phyloP scores from a whole-genome alignment of 2,113 vertebrate species.

The Sciurus niger region DNA sequence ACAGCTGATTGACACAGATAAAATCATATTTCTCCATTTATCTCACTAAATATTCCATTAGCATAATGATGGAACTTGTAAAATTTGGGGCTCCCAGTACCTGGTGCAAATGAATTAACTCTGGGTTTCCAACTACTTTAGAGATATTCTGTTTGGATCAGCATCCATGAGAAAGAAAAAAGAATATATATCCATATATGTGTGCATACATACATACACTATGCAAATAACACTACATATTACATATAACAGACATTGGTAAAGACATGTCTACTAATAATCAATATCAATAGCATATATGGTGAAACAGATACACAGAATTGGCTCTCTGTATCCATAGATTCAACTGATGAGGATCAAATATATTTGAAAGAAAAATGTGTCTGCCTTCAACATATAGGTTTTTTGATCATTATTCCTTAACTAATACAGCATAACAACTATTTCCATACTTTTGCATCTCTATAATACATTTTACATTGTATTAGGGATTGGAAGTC shows the following conservation, averaged over 20 bases:
- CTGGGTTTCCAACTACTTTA: constrained; percentile 2
- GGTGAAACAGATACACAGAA: background rate
- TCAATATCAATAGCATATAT: background rate
- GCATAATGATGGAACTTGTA: background rate
- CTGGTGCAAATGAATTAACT: constrained; percentile 11
- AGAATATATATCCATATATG: background rate
- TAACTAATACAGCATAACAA: background rate
- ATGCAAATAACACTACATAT: background rate
- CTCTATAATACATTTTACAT: too few relatives aligned
- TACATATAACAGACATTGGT: background rate
- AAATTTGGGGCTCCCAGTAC: background rate
- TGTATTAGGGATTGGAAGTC: background rate
- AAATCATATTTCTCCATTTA: background rate
- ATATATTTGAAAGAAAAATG: background rate
- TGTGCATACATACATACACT: background rate
- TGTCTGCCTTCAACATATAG: background rate
- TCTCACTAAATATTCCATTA: background rate
- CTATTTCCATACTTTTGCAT: background rate
- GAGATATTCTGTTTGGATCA: background rate
- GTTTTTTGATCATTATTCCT: background rate
- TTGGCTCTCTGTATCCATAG: background rate
- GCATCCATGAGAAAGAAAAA: constrained; percentile 5
- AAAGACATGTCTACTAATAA: background rate
- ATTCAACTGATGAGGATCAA: background rate
- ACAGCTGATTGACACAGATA: background rate